A percentile compares a stretch with the other conserved stretches of the same genome.
These are phyloP conservation scores for Acromyrmex heyeri DNA, from an alignment of 1,140 invertebrate genomes.

Conservation along the genomic window DNA sequence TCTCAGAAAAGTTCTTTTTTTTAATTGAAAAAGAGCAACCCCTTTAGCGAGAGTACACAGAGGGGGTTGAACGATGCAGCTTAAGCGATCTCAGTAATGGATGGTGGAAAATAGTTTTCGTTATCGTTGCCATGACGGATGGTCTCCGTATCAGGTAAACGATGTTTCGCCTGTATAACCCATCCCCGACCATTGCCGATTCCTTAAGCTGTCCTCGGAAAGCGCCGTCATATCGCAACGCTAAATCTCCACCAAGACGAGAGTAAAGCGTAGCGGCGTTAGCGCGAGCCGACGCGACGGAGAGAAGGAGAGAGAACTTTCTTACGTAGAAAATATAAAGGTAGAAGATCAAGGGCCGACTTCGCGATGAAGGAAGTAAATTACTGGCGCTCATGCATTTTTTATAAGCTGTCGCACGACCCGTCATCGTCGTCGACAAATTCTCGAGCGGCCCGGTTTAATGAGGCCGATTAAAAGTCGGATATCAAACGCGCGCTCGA, in stretches of 20 bases:
- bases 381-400: slow-evolving; percentile 61
- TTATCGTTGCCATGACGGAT: slow-evolving; percentile 59
- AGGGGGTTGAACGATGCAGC: slow-evolving; percentile 46
- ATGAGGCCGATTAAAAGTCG: slow-evolving; percentile 57
- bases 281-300: not conserved
- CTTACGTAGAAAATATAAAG: slow-evolving; percentile 37
- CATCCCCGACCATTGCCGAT: slow-evolving; percentile 43
- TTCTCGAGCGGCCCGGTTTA: slow-evolving; percentile 45
- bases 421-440: slow-evolving; percentile 59
- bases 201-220: slow-evolving; percentile 58
- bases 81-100: slow-evolving; percentile 64
- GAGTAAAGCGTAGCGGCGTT: slow-evolving; percentile 45
- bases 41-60: slow-evolving; percentile 15
- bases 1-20: slow-evolving; percentile 45
- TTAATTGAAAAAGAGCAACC: slow-evolving; percentile 48
- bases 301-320: not conserved
- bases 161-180: slow-evolving; percentile 52
- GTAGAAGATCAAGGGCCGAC: slow-evolving; percentile 48
- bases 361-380: slow-evolving; percentile 57
- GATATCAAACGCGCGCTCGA: slow-evolving; percentile 45
- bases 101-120: slow-evolving; percentile 63
- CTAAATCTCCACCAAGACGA: slow-evolving; percentile 50
- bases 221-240: slow-evolving; percentile 54
- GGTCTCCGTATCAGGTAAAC: slow-evolving; percentile 58
- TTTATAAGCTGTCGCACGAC: slow-evolving; percentile 46